Percentiles rank a stretch among this genome's conserved stretches.
phyloP scores from a whole-genome alignment of 2,888 invertebrate species.

The Eulithis testata region DNA sequence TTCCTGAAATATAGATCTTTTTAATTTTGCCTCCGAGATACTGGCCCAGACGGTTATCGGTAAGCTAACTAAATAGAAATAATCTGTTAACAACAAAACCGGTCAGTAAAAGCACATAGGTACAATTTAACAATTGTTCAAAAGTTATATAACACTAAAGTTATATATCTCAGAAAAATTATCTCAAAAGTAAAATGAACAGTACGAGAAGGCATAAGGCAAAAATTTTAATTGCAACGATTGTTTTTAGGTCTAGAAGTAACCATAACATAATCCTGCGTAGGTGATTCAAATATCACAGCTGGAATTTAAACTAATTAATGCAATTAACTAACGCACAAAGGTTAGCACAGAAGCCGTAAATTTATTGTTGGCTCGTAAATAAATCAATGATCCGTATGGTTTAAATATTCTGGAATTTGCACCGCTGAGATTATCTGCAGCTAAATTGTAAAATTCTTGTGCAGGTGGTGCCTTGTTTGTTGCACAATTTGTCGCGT shows the following conservation, averaged over 20 bases:
- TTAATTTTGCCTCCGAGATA: no score
- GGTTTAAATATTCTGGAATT: conserved; percentile 32
- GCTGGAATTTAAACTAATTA: conserved; percentile 44
- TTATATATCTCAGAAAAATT: no score
- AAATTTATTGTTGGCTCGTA: conserved; percentile 43
- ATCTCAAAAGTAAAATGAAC: no score
- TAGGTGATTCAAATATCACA: conserved; percentile 32
- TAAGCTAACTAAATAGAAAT: no score
- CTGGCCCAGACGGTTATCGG: no score
- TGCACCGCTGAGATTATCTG: conserved; percentile 30
- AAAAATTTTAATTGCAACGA: no score
- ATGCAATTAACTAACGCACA: conserved; percentile 39
- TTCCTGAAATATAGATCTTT: neutral
- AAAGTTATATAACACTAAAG: no score
- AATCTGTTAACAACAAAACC: no score
- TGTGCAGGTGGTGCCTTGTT: conserved; percentile 30
- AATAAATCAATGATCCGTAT: conserved; percentile 41
- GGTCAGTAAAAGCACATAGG: no score
- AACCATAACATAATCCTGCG: conserved; percentile 14
- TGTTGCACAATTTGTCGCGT: conserved; percentile 32
- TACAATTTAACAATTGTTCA: no score
- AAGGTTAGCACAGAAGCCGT: conserved; percentile 43
- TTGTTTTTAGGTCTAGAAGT: neutral
- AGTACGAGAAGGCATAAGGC: no score
- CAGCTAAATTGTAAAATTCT: conserved; percentile 30